A percentile compares a stretch with the other conserved stretches of the same genome.
phyloP scores from a whole-genome alignment of 2,113 vertebrate species.

The Carettochelys insculpta region DNA sequence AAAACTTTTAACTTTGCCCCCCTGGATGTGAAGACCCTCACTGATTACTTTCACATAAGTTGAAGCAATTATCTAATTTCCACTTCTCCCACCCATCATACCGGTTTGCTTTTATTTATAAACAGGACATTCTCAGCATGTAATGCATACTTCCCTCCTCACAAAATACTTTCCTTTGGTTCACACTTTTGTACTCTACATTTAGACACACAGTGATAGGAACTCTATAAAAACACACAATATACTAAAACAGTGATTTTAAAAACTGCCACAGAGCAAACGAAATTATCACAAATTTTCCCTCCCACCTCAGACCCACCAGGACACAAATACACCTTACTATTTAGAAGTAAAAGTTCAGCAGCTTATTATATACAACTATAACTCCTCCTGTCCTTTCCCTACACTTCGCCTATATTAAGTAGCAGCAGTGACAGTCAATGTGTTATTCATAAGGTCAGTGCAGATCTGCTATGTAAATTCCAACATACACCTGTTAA shows the following conservation, averaged over 20 bases:
- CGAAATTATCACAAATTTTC: not conserved
- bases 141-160: not conserved
- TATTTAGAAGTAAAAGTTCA: slow-evolving; percentile 45
- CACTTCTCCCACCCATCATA: not conserved
- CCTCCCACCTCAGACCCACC: slow-evolving; percentile 23
- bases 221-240: slow-evolving; percentile 3
- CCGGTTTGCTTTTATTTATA: slow-evolving; percentile 11
- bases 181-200: not conserved
- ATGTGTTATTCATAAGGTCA: slow-evolving; percentile 1
- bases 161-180: not conserved
- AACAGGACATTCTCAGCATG: not conserved
- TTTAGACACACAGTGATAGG: not conserved
- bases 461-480: not conserved
- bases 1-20: slow-evolving; percentile 4
- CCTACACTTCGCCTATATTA: not conserved
- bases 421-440: not conserved
- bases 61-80: slow-evolving; percentile 39
- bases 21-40: slow-evolving; percentile 10
- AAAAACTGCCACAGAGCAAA: not conserved
- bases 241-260: not conserved
- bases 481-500: not conserved
- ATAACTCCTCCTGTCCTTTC: not conserved
- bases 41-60: slow-evolving; percentile 59
- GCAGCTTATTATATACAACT: slow-evolving; percentile 23
- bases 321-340: slow-evolving; percentile 28